Conservation (phyloP, 2,888 invertebrate species). For the Cephus sareptanus region DNA sequence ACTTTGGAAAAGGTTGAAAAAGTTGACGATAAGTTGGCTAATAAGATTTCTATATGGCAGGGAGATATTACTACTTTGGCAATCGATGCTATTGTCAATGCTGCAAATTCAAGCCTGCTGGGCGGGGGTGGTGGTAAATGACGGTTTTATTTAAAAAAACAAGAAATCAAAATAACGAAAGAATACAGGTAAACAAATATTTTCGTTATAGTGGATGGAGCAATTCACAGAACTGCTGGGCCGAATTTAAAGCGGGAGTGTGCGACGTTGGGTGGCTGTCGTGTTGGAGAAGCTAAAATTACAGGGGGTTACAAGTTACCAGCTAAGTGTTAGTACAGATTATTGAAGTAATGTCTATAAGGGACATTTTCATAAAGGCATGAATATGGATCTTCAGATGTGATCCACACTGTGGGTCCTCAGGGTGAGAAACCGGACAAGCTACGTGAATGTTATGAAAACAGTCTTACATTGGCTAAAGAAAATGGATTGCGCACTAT, state of each 20-base stretch:
- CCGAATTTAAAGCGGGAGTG: slow-evolving; percentile 77
- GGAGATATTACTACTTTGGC: slow-evolving; percentile 89
- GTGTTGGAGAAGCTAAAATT: slow-evolving; percentile 85
- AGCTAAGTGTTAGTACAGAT: slow-evolving; percentile 78
- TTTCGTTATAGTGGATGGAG: slow-evolving; percentile 79
- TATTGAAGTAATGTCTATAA: slow-evolving; percentile 13
- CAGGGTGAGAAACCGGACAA: slow-evolving; percentile 75
- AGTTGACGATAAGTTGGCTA: slow-evolving; percentile 60
- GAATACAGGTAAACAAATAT: slow-evolving; percentile 10
- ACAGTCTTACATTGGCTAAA: slow-evolving; percentile 71
- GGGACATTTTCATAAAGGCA: not conserved
- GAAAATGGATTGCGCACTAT: slow-evolving; percentile 73
- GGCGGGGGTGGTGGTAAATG: slow-evolving; percentile 83
- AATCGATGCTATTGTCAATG: slow-evolving; percentile 91
- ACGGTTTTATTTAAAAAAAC: slow-evolving; percentile 1
- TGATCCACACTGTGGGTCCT: slow-evolving; percentile 93
- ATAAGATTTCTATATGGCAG: slow-evolving; percentile 76
- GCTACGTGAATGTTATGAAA: slow-evolving; percentile 78
- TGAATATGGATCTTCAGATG: slow-evolving; percentile 71
- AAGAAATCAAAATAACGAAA: not conserved
- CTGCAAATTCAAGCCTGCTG: slow-evolving; percentile 80
- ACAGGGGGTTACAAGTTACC: slow-evolving; percentile 86
- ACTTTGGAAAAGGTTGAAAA: slow-evolving; percentile 37
- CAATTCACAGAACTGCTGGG: slow-evolving; percentile 88
- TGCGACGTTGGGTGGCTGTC: slow-evolving; percentile 77